phyloP scores from a whole-genome alignment of 2,888 invertebrate species.

The Heteromyza rotundicornis region DNA sequence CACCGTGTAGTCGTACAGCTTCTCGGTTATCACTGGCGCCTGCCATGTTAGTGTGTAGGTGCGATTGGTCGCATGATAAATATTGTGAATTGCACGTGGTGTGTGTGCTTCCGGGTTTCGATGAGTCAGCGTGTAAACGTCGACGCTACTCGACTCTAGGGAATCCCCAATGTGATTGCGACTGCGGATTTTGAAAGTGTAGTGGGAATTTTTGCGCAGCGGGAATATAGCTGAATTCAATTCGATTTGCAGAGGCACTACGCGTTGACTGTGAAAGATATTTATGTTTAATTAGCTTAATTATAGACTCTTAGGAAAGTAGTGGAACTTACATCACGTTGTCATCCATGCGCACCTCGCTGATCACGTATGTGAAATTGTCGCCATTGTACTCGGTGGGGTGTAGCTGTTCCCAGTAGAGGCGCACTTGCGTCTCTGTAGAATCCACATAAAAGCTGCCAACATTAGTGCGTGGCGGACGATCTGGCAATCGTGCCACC shows the following conservation, averaged over 20 bases:
- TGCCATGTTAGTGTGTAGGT: conserved; percentile 80
- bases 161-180: conserved; percentile 49
- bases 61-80: conserved; percentile 69
- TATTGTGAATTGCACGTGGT: conserved; percentile 64
- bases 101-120: conserved; percentile 35
- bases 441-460: conserved; percentile 78
- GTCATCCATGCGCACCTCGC: conserved; percentile 49
- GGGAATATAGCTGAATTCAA: conserved; percentile 47
- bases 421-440: conserved; percentile 68
- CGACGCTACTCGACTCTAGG: conserved; percentile 40
- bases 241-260: conserved; percentile 35
- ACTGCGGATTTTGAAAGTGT: conserved; percentile 50
- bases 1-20: conserved; percentile 76
- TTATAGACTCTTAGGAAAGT: no score
- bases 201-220: conserved; percentile 38
- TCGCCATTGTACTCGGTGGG: conserved; percentile 75
- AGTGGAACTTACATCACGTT: conserved; percentile 35
- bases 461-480: conserved; percentile 73
- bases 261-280: conserved; percentile 23
- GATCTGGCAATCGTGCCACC: conserved; percentile 64
- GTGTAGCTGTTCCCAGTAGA: conserved; percentile 82
- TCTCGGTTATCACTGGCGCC: conserved; percentile 61
- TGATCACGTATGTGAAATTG: conserved; percentile 74
- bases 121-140: conserved; percentile 42
- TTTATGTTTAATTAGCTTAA: neutral